These are phyloP conservation scores for Barbus barbus DNA, from an alignment of 2,113 vertebrate species.

Conservation along the genomic window DNA sequence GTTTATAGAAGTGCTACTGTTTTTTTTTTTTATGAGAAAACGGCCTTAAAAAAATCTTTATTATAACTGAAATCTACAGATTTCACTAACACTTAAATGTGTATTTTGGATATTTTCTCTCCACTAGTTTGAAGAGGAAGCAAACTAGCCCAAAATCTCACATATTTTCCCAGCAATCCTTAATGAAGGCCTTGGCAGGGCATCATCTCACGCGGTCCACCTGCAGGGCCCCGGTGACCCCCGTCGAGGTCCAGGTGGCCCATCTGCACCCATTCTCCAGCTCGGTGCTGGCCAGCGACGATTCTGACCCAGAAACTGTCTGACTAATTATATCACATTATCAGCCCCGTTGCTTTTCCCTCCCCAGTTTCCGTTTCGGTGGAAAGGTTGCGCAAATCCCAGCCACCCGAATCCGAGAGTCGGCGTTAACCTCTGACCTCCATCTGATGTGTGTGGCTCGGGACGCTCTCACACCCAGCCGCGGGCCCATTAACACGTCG, in stretches of 20 bases:
- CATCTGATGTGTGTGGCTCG: conserved; percentile 76
- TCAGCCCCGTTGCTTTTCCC: conserved; percentile 74
- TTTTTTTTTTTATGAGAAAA: too few species aligned
- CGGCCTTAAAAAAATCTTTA: too few species aligned
- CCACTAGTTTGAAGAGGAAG: background rate
- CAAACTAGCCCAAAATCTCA: background rate
- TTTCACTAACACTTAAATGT: too few species aligned
- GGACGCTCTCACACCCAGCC: conserved; percentile 84
- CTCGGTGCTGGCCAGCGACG: conserved; percentile 75
- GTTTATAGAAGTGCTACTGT: too few species aligned
- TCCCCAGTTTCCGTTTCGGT: conserved; percentile 66
- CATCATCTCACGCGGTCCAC: conserved; percentile 25
- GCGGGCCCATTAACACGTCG: conserved; percentile 81
- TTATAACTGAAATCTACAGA: background rate
- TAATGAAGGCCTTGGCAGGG: conserved; percentile 39
- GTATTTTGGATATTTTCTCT: background rate
- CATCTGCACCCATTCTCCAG: conserved; percentile 78
- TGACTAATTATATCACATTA: conserved; percentile 85
- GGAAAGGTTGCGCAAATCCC: conserved; percentile 83
- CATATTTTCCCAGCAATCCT: conserved; percentile 8
- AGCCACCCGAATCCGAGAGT: conserved; percentile 78
- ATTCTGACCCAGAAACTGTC: conserved; percentile 79
- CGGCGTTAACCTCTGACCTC: conserved; percentile 84
- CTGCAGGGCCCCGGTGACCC: conserved; percentile 65
- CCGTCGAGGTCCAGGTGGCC: conserved; percentile 78